A percentile compares a stretch with the other conserved stretches of the same genome.
Conservation (phyloP, 2,888 invertebrate genomes). For the Drosophila merina region DNA sequence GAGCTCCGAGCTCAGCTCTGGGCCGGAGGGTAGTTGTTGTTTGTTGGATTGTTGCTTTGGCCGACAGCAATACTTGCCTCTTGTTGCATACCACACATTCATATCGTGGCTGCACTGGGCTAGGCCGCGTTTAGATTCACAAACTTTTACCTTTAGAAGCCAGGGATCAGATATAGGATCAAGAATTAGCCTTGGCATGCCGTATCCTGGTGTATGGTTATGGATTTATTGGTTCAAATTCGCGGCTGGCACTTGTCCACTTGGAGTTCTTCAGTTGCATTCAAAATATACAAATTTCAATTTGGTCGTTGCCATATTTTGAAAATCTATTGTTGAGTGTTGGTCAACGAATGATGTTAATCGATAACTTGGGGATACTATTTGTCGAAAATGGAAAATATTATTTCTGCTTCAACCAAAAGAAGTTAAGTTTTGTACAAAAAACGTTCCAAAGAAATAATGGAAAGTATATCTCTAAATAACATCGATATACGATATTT, state of each 20-base stretch:
- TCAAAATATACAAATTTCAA: background rate
- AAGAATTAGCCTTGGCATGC: background rate
- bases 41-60: slow-evolving; percentile 40
- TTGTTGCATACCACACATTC: slow-evolving; percentile 40
- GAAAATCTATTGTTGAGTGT: background rate
- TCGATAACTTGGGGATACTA: too few relatives aligned
- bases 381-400: too few relatives aligned
- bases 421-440: too few relatives aligned
- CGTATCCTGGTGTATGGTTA: background rate
- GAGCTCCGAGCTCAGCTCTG: slow-evolving; percentile 47
- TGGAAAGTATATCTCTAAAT: too few relatives aligned
- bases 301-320: background rate
- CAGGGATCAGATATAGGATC: background rate
- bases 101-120: background rate
- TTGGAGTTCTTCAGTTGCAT: background rate
- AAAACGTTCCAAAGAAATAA: too few relatives aligned
- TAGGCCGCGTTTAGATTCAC: background rate
- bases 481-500: too few relatives aligned
- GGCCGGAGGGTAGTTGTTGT: slow-evolving; percentile 47
- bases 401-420: too few relatives aligned
- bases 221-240: slow-evolving; percentile 1
- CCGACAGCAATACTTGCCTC: slow-evolving; percentile 7
- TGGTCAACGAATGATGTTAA: background rate
- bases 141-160: background rate
- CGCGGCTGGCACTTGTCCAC: background rate